A percentile compares a stretch with the other conserved stretches of the same genome.
phyloP scores from a whole-genome alignment of 2,888 invertebrate species.

The Lobophora halterata region DNA sequence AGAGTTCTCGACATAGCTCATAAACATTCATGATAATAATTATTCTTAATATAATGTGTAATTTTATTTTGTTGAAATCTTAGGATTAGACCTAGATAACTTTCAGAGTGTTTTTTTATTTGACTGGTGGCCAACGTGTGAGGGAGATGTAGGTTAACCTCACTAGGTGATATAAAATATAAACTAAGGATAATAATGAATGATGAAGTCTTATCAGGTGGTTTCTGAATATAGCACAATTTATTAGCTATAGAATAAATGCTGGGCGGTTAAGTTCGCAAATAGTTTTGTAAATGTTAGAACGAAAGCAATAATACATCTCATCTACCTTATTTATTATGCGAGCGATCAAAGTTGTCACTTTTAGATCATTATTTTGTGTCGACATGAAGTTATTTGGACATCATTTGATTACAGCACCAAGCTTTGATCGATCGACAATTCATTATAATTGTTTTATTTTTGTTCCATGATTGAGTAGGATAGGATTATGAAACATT shows the following conservation, averaged over 20 bases:
- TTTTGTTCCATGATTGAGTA: slow-evolving; percentile 62
- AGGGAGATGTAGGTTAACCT: slow-evolving; percentile 69
- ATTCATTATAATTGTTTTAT: slow-evolving; percentile 56
- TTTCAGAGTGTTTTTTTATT: slow-evolving; percentile 3
- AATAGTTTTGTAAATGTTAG: slow-evolving; percentile 44
- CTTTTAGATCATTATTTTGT: slow-evolving; percentile 27
- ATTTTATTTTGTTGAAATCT: neutral
- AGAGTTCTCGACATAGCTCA: slow-evolving; percentile 31
- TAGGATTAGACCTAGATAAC: neutral
- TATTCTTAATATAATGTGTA: slow-evolving; percentile 21
- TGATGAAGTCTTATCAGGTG: slow-evolving; percentile 51
- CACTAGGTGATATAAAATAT: slow-evolving; percentile 74
- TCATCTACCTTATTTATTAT: slow-evolving; percentile 31
- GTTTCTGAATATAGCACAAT: slow-evolving; percentile 71
- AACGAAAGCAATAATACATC: slow-evolving; percentile 52
- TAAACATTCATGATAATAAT: slow-evolving; percentile 27
- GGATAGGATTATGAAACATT: neutral
- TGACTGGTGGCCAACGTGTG: slow-evolving; percentile 47
- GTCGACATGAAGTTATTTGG: slow-evolving; percentile 41
- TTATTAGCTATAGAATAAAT: slow-evolving; percentile 64
- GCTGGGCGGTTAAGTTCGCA: slow-evolving; percentile 45
- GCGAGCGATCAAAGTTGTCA: slow-evolving; percentile 40
- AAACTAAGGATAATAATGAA: slow-evolving; percentile 56
- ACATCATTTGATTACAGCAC: slow-evolving; percentile 28
- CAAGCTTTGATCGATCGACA: slow-evolving; percentile 45